phyloP scores from a whole-genome alignment of 1,140 invertebrate genomes.

The Pectinophora gossypiella region DNA sequence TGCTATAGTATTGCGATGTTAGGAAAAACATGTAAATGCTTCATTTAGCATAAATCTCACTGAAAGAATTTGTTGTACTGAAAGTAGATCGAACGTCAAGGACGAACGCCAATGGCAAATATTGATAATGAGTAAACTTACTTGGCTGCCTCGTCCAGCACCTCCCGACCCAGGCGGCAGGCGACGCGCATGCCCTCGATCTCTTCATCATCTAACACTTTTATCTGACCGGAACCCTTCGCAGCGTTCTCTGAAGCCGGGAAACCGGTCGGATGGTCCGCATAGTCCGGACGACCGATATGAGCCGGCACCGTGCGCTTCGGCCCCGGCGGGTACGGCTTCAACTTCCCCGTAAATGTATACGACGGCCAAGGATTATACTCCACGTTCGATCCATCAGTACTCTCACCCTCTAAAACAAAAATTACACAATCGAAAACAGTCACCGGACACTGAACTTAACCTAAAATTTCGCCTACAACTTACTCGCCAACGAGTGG shows the following conservation, averaged over 20 bases:
- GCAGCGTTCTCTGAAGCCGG: constrained; percentile 90
- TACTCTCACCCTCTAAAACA: constrained; percentile 80
- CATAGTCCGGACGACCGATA: constrained; percentile 96
- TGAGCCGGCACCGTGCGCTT: constrained; percentile 87
- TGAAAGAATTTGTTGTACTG: no score
- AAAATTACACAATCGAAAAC: constrained; percentile 13
- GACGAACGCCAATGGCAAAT: no score
- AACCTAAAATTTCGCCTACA: constrained; percentile 60
- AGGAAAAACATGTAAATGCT: no score
- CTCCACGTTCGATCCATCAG: constrained; percentile 76
- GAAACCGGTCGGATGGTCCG: constrained; percentile 90
- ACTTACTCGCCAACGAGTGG: constrained; percentile 92
- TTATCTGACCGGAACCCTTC: constrained; percentile 91
- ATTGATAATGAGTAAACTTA: no score
- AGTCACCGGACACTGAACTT: constrained; percentile 43
- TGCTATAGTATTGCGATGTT: no score
- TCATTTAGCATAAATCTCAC: no score
- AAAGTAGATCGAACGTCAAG: no score
- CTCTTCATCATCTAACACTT: constrained; percentile 96
- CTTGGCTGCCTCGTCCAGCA: constrained; percentile 93
- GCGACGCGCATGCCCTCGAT: constrained; percentile 94
- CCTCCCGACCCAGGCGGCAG: constrained; percentile 94
- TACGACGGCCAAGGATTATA: constrained; percentile 97
- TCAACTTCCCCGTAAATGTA: constrained; percentile 90
- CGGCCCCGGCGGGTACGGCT: constrained; percentile 86